Base-by-base conservation (phyloP, 2,797 vertebrate genomes). In the Paramormyrops hopkinsi region DNA sequence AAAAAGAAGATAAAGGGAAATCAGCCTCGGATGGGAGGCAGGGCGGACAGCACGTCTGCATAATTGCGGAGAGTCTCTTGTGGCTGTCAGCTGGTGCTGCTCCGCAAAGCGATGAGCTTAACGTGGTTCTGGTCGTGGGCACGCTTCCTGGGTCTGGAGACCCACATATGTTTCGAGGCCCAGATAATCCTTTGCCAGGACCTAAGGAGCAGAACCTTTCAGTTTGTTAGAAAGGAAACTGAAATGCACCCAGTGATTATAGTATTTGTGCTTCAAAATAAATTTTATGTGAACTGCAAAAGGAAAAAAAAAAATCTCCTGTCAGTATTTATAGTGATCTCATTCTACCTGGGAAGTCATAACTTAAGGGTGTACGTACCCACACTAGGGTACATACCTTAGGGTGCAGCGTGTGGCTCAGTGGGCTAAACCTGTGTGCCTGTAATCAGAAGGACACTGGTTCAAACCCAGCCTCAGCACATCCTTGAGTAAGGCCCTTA, bases 291-390 rank as follows among this genome's bases (percentile, higher is more conserved):
- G 92, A 93, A 88, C 91, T 93, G 88, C 94, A 96, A 96, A 97
- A 96, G 94, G 95, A 46, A 33, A 33, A 33, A 96, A 97, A 96
- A 94, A 96, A 96, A 89, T 93, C 94, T 96, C 94, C 94, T 90
- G 95, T 94, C 93, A 90, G 94, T 95, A 94, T 96, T 96, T 96
- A 96, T 91, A 95, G 95, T 95, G 95, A 96, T 96, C 93, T 93
- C 95, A 96, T 82, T 37, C 91, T 92, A 93, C 93, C 33, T 54
- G 73, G 76, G 19, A 44, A 51, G 56, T 69, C 17, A 96, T 95
- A 92, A 94, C 93, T 95, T 96, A 96, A 94, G 22, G 8, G 8
- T 69, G 62, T 14, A 33, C n/a, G 5, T 5, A 2, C 22, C n/a
- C 56, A 2, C 59, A 46, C 5, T 46, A 46, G 5, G 44, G 44